Base-by-base conservation (phyloP, 2,888 invertebrate genomes). In the Gari tellinella region DNA sequence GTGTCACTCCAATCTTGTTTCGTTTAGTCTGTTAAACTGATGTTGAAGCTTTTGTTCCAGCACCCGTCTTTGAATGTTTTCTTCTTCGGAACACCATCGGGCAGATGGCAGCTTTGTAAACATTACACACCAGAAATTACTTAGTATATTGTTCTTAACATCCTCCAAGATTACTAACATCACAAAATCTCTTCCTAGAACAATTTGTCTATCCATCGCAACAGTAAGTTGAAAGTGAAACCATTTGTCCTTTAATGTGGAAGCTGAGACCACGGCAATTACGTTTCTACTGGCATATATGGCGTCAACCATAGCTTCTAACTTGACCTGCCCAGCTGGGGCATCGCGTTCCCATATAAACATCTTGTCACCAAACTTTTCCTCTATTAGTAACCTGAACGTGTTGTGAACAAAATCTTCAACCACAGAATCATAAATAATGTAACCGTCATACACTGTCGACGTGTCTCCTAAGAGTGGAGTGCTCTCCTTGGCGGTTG, bases 71-170 rank as follows among this genome's bases (percentile, higher is more conserved):
- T 10, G 4, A 10, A 31, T 31, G 31, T 31, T 10, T 7, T 31
- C 10, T 31, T 31, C 31, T 7, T 31, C 10, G 31, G 4, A 7
- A 8, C 46, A 62, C 73, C 73, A 73, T 15, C 41, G 38, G 1
- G 56, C 63, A 12, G 58, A 64, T 2, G 73, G 63, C n/a, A 46
- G 58, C 38, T 55, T 67, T 2, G 73, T 67, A 14, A 73, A 21
- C 49, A 67, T 40, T 1, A 73, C 67, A 43, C 73, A 73, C 73
- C 73, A 73, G 14, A 62, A 48, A 37, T 64, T 67, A 25, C 49
- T 73, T 15, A 73, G 31, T 15, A 49, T 15, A 19, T 55, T 14
- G 14, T 58, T 40, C 23, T 73, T 60, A n/a, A 73, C 41, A 26
- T 73, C 67, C 14, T 63, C 67, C n/a, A 63, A 19, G 3, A 53